These are phyloP conservation scores for Hydropotes inermis DNA, from an alignment of 2,113 vertebrate genomes.

Conservation along the genomic window DNA sequence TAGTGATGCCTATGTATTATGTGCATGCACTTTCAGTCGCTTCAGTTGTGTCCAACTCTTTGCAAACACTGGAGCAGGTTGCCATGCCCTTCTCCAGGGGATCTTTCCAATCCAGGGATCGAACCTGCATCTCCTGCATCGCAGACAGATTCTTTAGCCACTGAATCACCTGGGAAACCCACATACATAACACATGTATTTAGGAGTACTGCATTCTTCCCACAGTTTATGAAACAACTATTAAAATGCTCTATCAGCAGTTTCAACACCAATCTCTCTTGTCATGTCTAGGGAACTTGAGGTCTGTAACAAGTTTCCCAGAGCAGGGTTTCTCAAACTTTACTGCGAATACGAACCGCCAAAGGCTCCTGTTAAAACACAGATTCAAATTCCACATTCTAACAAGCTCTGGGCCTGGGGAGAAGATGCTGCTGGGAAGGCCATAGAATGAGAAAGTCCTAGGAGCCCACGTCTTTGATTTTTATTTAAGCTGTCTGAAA, in stretches of 20 bases:
- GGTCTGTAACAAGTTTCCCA: neutral
- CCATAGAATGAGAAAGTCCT: neutral
- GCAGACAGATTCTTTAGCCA: neutral
- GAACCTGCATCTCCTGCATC: neutral
- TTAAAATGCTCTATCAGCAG: neutral
- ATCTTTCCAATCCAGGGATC: neutral
- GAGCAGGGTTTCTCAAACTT: neutral
- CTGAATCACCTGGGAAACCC: neutral
- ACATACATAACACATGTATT: neutral
- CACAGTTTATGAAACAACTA: neutral
- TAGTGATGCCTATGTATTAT: neutral
- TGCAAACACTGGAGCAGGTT: neutral
- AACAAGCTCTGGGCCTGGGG: fast-evolving
- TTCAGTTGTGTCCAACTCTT: fast-evolving
- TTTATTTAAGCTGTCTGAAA: neutral
- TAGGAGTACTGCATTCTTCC: neutral
- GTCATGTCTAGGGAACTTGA: neutral
- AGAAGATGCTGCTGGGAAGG: no score
- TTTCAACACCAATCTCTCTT: neutral
- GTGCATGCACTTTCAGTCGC: fast-evolving
- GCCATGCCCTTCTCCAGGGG: neutral
- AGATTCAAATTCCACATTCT: neutral
- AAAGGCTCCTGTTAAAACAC: neutral
- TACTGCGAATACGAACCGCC: fast-evolving
- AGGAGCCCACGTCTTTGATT: neutral